These are phyloP conservation scores for Drosophila helvetica DNA, from an alignment of 2,888 invertebrate genomes.

Conservation along the genomic window DNA sequence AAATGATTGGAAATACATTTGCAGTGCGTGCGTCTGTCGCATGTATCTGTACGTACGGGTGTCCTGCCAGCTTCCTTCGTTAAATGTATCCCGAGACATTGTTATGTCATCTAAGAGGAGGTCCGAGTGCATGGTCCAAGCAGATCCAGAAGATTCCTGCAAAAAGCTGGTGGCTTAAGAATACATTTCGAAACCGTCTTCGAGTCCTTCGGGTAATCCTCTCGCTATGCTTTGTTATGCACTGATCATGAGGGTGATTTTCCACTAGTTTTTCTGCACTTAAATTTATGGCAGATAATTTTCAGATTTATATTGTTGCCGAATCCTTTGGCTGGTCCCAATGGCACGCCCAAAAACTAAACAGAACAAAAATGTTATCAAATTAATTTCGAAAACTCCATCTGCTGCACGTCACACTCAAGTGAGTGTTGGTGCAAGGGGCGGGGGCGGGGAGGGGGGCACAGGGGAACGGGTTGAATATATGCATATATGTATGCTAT, in stretches of 20 bases:
- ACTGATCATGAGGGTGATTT: background rate
- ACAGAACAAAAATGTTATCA: slow-evolving; percentile 61
- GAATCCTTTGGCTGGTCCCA: slow-evolving; percentile 20
- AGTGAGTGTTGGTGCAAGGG: slow-evolving; percentile 34
- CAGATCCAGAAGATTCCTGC: background rate
- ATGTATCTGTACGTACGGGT: too few relatives aligned
- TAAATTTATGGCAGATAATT: slow-evolving; percentile 24
- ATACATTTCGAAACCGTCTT: too few relatives aligned
- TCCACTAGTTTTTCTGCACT: slow-evolving; percentile 1
- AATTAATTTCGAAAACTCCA: slow-evolving; percentile 78
- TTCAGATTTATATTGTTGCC: slow-evolving; percentile 10
- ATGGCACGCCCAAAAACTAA: slow-evolving; percentile 39
- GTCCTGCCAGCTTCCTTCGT: slow-evolving; percentile 28
- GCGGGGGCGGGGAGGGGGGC: too few relatives aligned
- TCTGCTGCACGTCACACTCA: slow-evolving; percentile 73
- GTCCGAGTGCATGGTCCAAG: background rate
- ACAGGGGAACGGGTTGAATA: too few relatives aligned
- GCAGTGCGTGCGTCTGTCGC: slow-evolving; percentile 63
- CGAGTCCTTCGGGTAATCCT: too few relatives aligned
- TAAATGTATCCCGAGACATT: slow-evolving; percentile 35
- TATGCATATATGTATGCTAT: slow-evolving; percentile 20
- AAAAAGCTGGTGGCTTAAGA: background rate
- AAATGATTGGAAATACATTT: slow-evolving; percentile 79
- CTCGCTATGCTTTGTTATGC: too few relatives aligned
- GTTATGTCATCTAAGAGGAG: slow-evolving; percentile 21